Evolutionary conservation across 2,113 vertebrate genomes (phyloP).

Genomic region (Gulo gulo): DNA sequence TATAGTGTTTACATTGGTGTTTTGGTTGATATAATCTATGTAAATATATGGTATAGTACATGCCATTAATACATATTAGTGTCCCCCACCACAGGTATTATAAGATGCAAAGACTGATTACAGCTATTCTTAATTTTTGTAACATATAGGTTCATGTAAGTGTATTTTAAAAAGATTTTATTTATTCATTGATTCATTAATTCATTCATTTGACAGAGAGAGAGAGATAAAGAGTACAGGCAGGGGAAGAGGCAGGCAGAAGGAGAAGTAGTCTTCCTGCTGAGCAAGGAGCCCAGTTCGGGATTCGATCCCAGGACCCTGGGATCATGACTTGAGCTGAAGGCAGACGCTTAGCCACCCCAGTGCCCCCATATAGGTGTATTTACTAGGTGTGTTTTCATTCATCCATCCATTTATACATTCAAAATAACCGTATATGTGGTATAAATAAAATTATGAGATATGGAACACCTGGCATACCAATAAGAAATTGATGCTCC

Average conservation of each 20-base stretch:
- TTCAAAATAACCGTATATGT: background rate
- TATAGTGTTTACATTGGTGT: background rate
- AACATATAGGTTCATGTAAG: background rate
- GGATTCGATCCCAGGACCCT: background rate
- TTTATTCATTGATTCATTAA: background rate
- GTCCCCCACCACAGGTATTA: background rate
- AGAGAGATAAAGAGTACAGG: background rate
- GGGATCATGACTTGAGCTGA: background rate
- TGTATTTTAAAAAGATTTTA: background rate
- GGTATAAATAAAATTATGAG: conserved; percentile 16
- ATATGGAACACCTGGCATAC: background rate
- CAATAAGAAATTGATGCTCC: conserved; percentile 8
- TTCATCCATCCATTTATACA: background rate
- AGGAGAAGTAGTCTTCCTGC: background rate
- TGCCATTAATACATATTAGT: background rate
- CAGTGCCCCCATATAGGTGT: background rate
- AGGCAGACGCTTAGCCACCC: background rate
- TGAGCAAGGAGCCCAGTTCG: background rate
- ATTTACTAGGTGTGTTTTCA: background rate
- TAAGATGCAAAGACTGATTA: background rate
- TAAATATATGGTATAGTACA: background rate
- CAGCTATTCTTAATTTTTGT: conserved; percentile 1
- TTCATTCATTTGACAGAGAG: too few species aligned
- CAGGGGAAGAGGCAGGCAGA: background rate
- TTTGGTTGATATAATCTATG: background rate